Evolutionary conservation across 2,113 vertebrate genomes (phyloP), one percentile per base, ranked within the genome.

Genomic region (Salvator merianae): DNA sequence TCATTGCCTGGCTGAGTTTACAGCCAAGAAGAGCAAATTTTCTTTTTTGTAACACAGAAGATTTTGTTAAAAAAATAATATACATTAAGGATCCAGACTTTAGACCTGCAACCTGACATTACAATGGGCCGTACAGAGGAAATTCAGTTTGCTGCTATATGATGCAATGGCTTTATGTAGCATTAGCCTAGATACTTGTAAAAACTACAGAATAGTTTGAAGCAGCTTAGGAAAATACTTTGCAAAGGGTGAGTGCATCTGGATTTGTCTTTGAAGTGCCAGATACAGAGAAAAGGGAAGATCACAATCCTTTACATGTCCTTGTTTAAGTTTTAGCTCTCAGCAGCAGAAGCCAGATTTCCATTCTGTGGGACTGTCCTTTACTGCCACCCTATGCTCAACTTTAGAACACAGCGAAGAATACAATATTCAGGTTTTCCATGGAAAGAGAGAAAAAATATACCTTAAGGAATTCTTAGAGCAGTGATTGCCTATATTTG

Each of bases 381-480:
- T 72, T 62, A 76, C 82, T 75, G 78, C 81, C 70, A 89, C 81
- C 72, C n/a, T 38, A 73, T 28, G 82, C 34, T 28, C 55, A 88
- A 0, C 6, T 70, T 84, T 26, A 38, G 50, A 72, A 76, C 34
- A 36, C 12, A 5, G n/a, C 28, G 55, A 59, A 59, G 55, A 20
- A 16, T 4, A 20, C 18, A 59, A 5, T 59, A 13, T 59, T 59
- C 55, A 59, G 14, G 55, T 59, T 20, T 59, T 20, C 18, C 55
- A 59, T 2, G 5, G 20, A 59, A 20, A 20, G 55, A 59, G 55
- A 59, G 55, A 59, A 16, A 59, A 59, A 20, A 53, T 53, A 14
- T 9, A 9, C 50, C 50, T 53, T 9, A 14, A 53, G 50, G 8
- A 53, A 53, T 53, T 53, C 3, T 53, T 53, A 53, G 50, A 53